Evolutionary conservation across 1,140 invertebrate species (phyloP), one percentile per base, ranked within the genome.

Genomic region (Nasonia giraulti): DNA sequence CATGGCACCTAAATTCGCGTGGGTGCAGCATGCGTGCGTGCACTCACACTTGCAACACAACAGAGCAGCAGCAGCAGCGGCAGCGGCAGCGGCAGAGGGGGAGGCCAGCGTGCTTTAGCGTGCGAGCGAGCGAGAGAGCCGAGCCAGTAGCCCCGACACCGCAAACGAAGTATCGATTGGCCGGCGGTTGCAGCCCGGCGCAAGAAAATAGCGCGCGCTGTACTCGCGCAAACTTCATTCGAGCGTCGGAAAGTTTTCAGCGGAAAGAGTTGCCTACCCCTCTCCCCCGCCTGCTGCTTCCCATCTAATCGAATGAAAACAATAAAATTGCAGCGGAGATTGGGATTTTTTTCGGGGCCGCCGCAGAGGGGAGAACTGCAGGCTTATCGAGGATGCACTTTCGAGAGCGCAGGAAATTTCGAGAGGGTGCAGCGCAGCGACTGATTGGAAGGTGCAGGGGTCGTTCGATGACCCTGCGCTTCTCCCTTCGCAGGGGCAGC

Each of bases 1-100:
- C 84, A 85, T 85, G 84, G 84, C 84, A 73, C 75, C 75, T 78
- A 81, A 77, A 76, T 74, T 44, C 33, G 33, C 87, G 84, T 83
- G 87, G 20, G 3, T 75, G 77, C 68, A 23, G n/a, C 27, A 12
- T 37, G 73, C 79, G 73, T 69, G 84, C 79, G n/a, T 81, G 47
- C 50, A 77, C 50, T 68, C 68, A 66, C 69, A 44, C 80, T 27
- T 44, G 37, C 47, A 11, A 73, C 62, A 50, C 55, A 50, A 47
- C 14, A 23, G 11, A 17, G 55, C 7, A n/a, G 55, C 7, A 10
- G n/a, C 55, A 50, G 31, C 14, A 23, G n/a, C 14, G 33, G 33
- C 33, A 0, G 33, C 33, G 33, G 33, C 14, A n/a, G 75, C 23
- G 50, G 77, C 55, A 62, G 77, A 68, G 77, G 23, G 75, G 20